A percentile compares a stretch with the other conserved stretches of the same genome.
phyloP scores from a whole-genome alignment of 2,797 vertebrate species.

The Tapirus indicus region DNA sequence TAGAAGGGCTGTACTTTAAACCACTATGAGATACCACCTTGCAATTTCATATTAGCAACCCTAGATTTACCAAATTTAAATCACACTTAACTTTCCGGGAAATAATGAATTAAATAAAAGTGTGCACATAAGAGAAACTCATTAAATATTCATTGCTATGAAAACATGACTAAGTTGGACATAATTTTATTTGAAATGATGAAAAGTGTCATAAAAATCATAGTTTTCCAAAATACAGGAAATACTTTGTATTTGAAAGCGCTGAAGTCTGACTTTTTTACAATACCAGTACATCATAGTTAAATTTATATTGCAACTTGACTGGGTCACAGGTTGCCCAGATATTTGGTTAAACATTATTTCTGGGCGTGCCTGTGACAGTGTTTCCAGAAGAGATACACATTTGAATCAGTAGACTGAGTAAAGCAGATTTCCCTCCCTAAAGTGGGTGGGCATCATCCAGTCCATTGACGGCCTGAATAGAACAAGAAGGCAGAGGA shows the following conservation, averaged over 20 bases:
- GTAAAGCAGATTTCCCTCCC: no score
- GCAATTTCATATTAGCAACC: background rate
- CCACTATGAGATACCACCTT: background rate
- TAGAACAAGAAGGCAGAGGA: background rate
- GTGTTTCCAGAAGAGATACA: background rate
- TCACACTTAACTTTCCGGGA: background rate
- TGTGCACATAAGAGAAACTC: background rate
- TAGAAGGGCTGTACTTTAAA: background rate
- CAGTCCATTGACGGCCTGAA: background rate
- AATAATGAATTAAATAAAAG: background rate
- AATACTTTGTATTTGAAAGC: background rate
- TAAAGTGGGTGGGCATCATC: rapidly evolving
- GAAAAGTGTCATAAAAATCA: background rate
- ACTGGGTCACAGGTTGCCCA: background rate
- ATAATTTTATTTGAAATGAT: background rate
- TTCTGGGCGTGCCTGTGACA: background rate
- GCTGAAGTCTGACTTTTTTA: background rate
- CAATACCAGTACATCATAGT: background rate
- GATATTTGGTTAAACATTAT: background rate
- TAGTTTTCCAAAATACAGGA: background rate
- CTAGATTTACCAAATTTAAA: background rate
- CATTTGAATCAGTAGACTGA: background rate
- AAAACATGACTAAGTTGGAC: background rate
- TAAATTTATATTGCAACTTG: background rate
- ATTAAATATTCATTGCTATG: background rate